Conservation (phyloP, 2,888 invertebrate genomes). For the Nomada lathburiana region DNA sequence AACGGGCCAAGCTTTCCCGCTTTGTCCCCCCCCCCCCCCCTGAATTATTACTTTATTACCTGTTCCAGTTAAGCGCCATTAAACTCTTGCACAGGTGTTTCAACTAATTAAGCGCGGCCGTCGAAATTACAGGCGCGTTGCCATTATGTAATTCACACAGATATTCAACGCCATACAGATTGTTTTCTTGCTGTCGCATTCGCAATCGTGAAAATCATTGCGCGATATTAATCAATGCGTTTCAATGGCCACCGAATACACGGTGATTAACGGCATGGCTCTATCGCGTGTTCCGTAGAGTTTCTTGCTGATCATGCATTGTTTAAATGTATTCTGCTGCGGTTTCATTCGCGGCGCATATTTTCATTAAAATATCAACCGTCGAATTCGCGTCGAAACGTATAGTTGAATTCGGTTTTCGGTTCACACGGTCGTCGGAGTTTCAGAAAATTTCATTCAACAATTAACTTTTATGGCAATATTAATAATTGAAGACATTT, state of each 20-base stretch:
- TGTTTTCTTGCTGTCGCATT: not conserved
- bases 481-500: not conserved
- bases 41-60: constrained; percentile 5
- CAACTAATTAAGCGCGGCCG: too few relatives aligned
- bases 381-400: too few relatives aligned
- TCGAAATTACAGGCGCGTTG: too few relatives aligned
- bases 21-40: not conserved
- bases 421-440: not conserved
- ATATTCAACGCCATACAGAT: too few relatives aligned
- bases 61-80: not conserved
- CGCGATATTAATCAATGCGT: not conserved
- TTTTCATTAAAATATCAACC: too few relatives aligned
- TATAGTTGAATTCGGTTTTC: not conserved
- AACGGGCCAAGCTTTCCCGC: too few relatives aligned
- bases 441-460: not conserved
- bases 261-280: too few relatives aligned
- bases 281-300: not conserved
- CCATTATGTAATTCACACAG: too few relatives aligned
- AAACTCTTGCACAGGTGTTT: not conserved
- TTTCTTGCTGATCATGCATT: constrained; percentile 14
- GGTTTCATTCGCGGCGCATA: constrained; percentile 1
- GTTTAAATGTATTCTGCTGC: constrained; percentile 13
- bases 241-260: not conserved
- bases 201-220: not conserved
- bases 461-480: too few relatives aligned